Evolutionary conservation across 2,888 invertebrate species (phyloP).

Genomic region (Hirtodrosophila cameraria): DNA sequence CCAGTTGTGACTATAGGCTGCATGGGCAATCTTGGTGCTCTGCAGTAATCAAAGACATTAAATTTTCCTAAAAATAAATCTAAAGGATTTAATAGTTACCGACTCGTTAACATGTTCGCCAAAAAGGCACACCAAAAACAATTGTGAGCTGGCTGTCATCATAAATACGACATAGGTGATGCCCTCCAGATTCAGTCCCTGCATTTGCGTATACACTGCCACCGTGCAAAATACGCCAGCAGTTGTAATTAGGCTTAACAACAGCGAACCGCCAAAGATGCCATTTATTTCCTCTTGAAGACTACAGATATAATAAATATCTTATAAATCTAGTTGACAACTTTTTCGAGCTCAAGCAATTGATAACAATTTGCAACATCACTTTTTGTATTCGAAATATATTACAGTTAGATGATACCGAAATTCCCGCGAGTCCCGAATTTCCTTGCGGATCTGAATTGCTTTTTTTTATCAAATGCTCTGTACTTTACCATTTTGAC

Average conservation of each 20-base stretch:
- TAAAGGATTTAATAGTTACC: slow-evolving; percentile 18
- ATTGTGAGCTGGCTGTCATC: slow-evolving; percentile 24
- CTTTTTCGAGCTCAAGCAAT: too few relatives aligned
- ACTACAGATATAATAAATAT: too few relatives aligned
- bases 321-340: too few relatives aligned
- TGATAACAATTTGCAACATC: too few relatives aligned
- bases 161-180: slow-evolving; percentile 33
- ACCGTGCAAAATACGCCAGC: slow-evolving; percentile 44
- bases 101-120: slow-evolving; percentile 43
- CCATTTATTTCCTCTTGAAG: slow-evolving; percentile 34
- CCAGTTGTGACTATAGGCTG: slow-evolving; percentile 72
- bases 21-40: slow-evolving; percentile 61
- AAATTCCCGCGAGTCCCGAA: too few relatives aligned
- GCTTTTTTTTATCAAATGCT: too few relatives aligned
- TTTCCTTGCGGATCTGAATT: too few relatives aligned
- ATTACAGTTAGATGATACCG: too few relatives aligned
- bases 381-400: too few relatives aligned
- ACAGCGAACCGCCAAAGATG: slow-evolving; percentile 48
- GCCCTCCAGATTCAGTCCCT: slow-evolving; percentile 44
- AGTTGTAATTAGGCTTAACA: slow-evolving; percentile 46
- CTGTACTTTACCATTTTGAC: too few relatives aligned
- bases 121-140: slow-evolving; percentile 48
- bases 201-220: slow-evolving; percentile 30
- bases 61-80: neutral
- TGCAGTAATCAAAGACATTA: slow-evolving; percentile 11